Conservation (phyloP, 1,140 invertebrate species). For the Aphelenchoides fujianensis region DNA sequence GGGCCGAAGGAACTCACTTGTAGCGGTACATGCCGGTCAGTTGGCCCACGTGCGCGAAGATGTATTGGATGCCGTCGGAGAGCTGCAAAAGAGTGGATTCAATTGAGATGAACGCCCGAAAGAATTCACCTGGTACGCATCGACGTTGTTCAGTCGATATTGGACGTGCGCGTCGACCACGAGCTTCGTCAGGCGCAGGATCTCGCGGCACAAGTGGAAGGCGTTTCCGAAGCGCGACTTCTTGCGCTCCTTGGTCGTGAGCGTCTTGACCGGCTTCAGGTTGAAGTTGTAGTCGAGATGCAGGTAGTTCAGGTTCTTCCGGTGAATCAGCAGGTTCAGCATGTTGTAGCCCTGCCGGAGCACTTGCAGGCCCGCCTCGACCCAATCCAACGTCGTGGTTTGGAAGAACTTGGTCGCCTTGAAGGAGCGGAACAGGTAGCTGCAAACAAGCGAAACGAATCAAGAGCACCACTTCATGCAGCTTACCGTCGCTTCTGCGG, state of each 20-base stretch:
- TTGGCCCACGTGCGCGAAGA: constrained; percentile 98
- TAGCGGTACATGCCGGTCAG: constrained; percentile 95
- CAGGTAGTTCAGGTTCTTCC: constrained; percentile 98
- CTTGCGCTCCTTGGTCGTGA: constrained; percentile 93
- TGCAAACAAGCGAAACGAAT: constrained; percentile 38
- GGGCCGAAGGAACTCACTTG: constrained; percentile 13
- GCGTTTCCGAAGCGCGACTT: constrained; percentile 99
- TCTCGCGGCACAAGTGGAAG: constrained; percentile 98
- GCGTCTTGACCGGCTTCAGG: constrained; percentile 96
- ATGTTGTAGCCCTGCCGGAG: constrained; percentile 99
- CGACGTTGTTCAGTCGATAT: constrained; percentile 96
- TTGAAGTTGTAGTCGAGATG: constrained; percentile 99
- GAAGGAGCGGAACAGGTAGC: constrained; percentile 83
- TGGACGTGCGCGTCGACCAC: constrained; percentile 99
- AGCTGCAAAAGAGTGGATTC: constrained; percentile 70
- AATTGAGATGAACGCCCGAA: constrained; percentile 24
- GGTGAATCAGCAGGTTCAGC: constrained; percentile 96
- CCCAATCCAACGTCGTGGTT: constrained; percentile 98
- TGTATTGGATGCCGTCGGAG: constrained; percentile 97
- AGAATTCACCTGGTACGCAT: constrained; percentile 75
- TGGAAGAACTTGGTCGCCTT: constrained; percentile 99
- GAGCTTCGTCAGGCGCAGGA: constrained; percentile 90
- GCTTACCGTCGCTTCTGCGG: constrained; percentile 90
- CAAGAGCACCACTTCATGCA: constrained; percentile 11
- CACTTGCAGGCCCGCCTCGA: constrained; percentile 94